Base-by-base conservation (phyloP, 92 coral and sea anemone species). In the Porites lobata region DNA sequence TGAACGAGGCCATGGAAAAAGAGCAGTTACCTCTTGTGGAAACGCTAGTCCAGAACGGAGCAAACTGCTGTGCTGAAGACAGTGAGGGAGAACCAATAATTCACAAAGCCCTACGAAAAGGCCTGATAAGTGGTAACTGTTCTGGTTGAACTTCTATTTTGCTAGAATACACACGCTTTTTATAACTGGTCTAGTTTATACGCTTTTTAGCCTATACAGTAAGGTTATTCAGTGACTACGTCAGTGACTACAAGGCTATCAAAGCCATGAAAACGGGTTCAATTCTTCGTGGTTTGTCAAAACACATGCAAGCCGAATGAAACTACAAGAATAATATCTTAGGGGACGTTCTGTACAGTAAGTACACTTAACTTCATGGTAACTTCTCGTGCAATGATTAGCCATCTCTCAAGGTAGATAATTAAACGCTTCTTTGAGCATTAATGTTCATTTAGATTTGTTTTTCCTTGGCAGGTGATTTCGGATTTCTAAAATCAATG, bases 21-120 rank as follows among this genome's bases (percentile, higher is more conserved):
- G 82, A 73, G 6, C 75, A 91, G 67, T 65, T 71, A 9, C 86
- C 83, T 29, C 88, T 93, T 14, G 94, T 92, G 54, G 85, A 91
- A 69, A 91, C 77, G 12, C 85, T 96, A 32, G 43, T 96, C 38
- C 85, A 95, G 26, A 85, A 82, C 21, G 93, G 94, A 56, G 98
- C 98, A 18, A 71, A 95, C 77, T 92, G 93, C 17, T 90, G 93
- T 58, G 93, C 81, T 4, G 61, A 68, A 12, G 71, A 86, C n/a
- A 84, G 66, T 43, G 74, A 71, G 17, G 93, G 89, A 20, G 86
- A 89, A 22, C 87, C 98, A 1, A 90, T 93, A 7, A 71, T 95
- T 20, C 96, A 93, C 86, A 85, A 90, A 19, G 96, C 93, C 2
- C 85, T 95, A 65, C 75, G 86, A 43, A 72, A 64, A 52, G 96